Evolutionary conservation across 2,113 vertebrate genomes (phyloP).

Genomic region (Oncorhynchus keta): DNA sequence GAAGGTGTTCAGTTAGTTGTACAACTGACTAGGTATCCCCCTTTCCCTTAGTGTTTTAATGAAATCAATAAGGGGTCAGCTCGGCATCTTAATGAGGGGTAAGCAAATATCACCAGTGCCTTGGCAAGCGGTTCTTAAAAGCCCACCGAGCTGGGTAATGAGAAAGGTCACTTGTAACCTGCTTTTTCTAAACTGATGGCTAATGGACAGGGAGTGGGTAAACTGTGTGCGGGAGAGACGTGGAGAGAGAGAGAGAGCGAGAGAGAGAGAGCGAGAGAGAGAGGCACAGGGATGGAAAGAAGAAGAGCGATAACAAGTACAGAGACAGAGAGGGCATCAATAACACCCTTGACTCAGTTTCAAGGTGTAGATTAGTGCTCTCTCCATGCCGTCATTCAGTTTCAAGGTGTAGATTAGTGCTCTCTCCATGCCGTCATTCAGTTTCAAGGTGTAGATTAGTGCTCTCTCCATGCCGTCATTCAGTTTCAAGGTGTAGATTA

Average conservation of each 20-base stretch:
- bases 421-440: no score
- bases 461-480: no score
- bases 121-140: slow-evolving; percentile 39
- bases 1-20: no score
- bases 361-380: slow-evolving; percentile 59
- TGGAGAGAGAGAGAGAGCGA: not conserved
- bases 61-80: slow-evolving; percentile 59
- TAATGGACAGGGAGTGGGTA: slow-evolving; percentile 49
- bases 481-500: no score
- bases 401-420: no score
- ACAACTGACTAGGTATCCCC: no score
- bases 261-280: not conserved
- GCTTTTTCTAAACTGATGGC: slow-evolving; percentile 38
- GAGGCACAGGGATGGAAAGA: not conserved
- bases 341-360: slow-evolving; percentile 53
- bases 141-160: slow-evolving; percentile 53
- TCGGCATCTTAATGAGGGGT: slow-evolving; percentile 59
- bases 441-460: no score
- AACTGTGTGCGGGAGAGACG: not conserved
- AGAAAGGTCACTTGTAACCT: slow-evolving; percentile 47
- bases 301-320: slow-evolving; percentile 25
- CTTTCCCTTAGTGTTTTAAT: slow-evolving; percentile 31
- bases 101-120: slow-evolving; percentile 51
- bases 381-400: slow-evolving; percentile 37
- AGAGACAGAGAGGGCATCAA: slow-evolving; percentile 57